These are phyloP conservation scores for Eristalis tenax DNA, from an alignment of 2,888 invertebrate species.

Conservation along the genomic window DNA sequence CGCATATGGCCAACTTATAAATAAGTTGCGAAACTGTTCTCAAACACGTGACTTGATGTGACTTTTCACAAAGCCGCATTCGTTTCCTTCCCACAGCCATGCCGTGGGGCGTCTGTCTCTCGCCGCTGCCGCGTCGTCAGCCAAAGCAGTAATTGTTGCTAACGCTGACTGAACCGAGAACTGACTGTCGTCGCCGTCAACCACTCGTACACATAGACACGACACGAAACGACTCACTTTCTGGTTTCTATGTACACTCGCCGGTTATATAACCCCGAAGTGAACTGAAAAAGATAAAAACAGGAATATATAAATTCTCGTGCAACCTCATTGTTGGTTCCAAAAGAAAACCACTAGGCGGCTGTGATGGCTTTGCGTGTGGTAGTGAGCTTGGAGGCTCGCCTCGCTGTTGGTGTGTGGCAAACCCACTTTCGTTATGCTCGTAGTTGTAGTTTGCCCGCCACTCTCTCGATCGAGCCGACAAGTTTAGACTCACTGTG, in stretches of 20 bases:
- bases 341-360: slow-evolving; percentile 50
- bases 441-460: slow-evolving; percentile 59
- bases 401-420: slow-evolving; percentile 74
- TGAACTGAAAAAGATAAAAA: slow-evolving; percentile 52
- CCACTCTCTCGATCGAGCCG: not conserved
- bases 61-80: not conserved
- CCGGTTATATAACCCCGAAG: slow-evolving; percentile 59
- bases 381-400: slow-evolving; percentile 76
- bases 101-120: not conserved
- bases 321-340: slow-evolving; percentile 18
- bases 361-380: slow-evolving; percentile 22
- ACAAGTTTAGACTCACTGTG: not conserved
- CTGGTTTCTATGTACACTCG: slow-evolving; percentile 53
- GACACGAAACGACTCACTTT: not conserved
- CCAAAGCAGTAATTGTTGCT: not conserved
- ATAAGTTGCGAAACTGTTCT: not conserved
- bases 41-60: slow-evolving; percentile 48
- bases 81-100: not conserved
- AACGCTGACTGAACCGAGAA: not conserved
- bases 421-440: slow-evolving; percentile 72
- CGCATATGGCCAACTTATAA: not conserved
- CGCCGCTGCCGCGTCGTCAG: not conserved
- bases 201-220: slow-evolving; percentile 2
- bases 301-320: slow-evolving; percentile 2
- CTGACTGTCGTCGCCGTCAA: too few relatives aligned